Conservation (phyloP, 2,888 invertebrate genomes). For the Melieria omissa region DNA sequence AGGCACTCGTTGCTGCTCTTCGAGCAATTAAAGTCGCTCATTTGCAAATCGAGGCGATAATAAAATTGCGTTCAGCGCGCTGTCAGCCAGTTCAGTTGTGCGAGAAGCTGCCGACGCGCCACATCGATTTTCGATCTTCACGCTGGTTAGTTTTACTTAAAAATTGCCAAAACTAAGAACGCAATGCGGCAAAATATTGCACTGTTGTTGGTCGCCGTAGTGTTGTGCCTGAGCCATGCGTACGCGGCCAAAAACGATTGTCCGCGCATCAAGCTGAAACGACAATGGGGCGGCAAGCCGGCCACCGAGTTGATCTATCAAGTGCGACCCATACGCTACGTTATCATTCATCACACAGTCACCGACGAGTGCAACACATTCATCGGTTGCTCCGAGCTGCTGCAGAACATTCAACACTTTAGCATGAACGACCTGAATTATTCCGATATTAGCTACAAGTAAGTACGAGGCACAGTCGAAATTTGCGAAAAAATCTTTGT, state of each 20-base stretch:
- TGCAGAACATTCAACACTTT: conserved; percentile 69
- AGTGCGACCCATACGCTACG: conserved; percentile 70
- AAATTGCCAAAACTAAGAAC: too few relatives aligned
- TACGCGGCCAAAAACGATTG: conserved; percentile 57
- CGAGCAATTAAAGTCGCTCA: too few relatives aligned
- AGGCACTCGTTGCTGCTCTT: too few relatives aligned
- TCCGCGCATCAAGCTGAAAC: conserved; percentile 70
- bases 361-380: conserved; percentile 67
- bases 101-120: too few relatives aligned
- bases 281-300: conserved; percentile 72
- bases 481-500: too few relatives aligned
- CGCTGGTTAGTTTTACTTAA: too few relatives aligned
- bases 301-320: conserved; percentile 70
- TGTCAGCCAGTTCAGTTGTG: too few relatives aligned
- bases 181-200: too few relatives aligned
- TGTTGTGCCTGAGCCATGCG: conserved; percentile 3
- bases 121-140: too few relatives aligned
- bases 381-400: conserved; percentile 66
- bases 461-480: conserved; percentile 16
- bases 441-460: conserved; percentile 72
- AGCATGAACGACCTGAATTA: conserved; percentile 69
- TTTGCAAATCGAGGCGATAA: too few relatives aligned
- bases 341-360: conserved; percentile 72
- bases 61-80: too few relatives aligned
- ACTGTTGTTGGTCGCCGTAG: background rate